Evolutionary conservation across 2,888 invertebrate genomes (phyloP).

Genomic region (Tanaodytes sp.): DNA sequence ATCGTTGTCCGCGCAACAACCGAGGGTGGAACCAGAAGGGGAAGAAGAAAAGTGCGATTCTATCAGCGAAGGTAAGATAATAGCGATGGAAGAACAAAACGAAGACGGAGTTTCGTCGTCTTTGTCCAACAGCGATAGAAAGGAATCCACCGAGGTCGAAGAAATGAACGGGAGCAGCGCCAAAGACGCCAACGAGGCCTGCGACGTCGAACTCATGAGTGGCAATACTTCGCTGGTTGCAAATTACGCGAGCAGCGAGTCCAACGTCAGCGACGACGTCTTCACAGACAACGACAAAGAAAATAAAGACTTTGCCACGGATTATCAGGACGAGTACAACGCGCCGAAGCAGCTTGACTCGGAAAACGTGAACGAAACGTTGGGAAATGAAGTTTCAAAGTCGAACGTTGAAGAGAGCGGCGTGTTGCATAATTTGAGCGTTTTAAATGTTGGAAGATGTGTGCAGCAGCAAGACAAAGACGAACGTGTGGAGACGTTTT

Average conservation of each 20-base stretch:
- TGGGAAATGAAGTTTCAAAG: conserved; percentile 13
- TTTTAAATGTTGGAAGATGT: too few species aligned
- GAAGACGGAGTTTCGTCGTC: conserved; percentile 40
- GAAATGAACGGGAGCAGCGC: conserved; percentile 8
- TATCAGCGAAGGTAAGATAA: not conserved
- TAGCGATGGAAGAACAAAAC: conserved; percentile 13
- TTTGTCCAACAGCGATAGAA: conserved; percentile 33
- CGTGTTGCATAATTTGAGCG: not conserved
- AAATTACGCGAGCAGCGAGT: conserved; percentile 62
- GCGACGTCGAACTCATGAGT: conserved; percentile 19
- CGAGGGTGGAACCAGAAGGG: conserved; percentile 9
- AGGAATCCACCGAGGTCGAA: not conserved
- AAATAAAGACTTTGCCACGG: conserved; percentile 36
- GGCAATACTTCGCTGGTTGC: conserved; percentile 58
- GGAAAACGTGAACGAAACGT: conserved; percentile 7
- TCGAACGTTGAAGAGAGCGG: not conserved
- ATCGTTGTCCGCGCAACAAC: conserved; percentile 34
- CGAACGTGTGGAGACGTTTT: too few species aligned
- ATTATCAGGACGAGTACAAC: conserved; percentile 34
- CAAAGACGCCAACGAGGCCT: conserved; percentile 33
- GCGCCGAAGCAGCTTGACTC: not conserved
- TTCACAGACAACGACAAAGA: conserved; percentile 41
- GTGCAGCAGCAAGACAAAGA: too few species aligned
- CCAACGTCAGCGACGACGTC: conserved; percentile 60
- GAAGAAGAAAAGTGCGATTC: conserved; percentile 27